These are phyloP conservation scores for Trogon surrucura DNA, from an alignment of 2,113 vertebrate genomes.

Conservation along the genomic window DNA sequence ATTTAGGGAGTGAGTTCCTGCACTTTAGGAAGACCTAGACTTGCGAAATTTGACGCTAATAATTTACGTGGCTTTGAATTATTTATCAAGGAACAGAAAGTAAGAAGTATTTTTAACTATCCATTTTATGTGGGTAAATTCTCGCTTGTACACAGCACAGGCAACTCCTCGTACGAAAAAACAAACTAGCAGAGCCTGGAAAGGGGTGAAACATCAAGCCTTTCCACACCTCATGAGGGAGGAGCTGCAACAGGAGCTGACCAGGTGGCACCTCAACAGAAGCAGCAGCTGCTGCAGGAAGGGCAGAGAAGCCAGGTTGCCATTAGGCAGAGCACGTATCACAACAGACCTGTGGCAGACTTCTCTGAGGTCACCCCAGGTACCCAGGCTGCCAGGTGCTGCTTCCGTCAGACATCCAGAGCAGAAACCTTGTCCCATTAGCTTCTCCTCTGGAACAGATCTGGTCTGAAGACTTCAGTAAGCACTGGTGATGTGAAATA, in stretches of 20 bases:
- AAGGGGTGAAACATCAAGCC: neutral
- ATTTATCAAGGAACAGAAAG: neutral
- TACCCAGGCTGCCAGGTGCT: neutral
- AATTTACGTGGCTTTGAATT: neutral
- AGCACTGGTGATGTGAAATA: neutral
- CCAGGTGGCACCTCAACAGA: neutral
- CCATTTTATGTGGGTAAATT: neutral
- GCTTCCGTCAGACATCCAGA: neutral
- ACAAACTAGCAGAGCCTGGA: neutral
- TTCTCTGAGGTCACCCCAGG: fast-evolving
- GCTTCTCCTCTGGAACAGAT: neutral
- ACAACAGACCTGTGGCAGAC: neutral
- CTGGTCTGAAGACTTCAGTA: neutral
- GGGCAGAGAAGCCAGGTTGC: neutral
- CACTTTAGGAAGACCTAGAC: neutral
- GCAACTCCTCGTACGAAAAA: neutral
- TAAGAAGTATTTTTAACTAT: neutral
- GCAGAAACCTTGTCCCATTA: neutral
- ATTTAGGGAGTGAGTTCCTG: neutral
- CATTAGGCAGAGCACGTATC: neutral
- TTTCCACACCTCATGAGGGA: neutral
- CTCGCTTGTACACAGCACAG: neutral
- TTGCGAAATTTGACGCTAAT: neutral
- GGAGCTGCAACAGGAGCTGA: neutral
- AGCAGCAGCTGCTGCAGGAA: neutral